Conservation (phyloP, 2,888 invertebrate genomes). For the Ophraella communa region DNA sequence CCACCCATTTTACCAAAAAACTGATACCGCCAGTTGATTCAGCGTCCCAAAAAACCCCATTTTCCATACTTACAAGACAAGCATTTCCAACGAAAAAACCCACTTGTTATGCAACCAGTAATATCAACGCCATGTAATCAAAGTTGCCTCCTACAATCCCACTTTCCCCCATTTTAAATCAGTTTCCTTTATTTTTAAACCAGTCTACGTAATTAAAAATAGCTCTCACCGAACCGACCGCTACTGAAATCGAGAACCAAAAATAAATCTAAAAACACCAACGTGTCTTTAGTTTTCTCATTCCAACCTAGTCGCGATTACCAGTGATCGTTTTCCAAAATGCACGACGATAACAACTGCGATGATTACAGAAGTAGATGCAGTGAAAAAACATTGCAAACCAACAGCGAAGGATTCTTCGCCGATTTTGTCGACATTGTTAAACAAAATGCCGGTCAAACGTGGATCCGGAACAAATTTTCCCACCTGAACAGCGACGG, state of each 20-base stretch:
- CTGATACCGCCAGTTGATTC: too few relatives aligned
- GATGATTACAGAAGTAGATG: constrained; percentile 68
- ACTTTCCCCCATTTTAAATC: not conserved
- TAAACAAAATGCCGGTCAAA: constrained; percentile 61
- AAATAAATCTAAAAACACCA: not conserved
- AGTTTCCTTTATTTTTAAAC: not conserved
- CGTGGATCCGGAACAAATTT: constrained; percentile 69
- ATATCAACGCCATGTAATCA: too few relatives aligned
- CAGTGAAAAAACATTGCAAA: constrained; percentile 77
- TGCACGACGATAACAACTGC: constrained; percentile 22
- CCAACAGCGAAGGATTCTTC: constrained; percentile 79
- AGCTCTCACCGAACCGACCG: not conserved
- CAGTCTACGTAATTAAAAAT: not conserved
- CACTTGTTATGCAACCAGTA: too few relatives aligned
- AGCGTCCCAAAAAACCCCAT: too few relatives aligned
- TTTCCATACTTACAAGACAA: too few relatives aligned
- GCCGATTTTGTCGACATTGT: constrained; percentile 70
- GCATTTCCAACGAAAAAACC: too few relatives aligned
- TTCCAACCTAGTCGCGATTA: too few relatives aligned
- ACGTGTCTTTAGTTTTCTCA: too few relatives aligned
- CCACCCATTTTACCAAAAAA: too few relatives aligned
- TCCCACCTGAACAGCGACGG: constrained; percentile 66
- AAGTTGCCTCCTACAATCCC: not conserved
- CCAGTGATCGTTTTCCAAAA: too few relatives aligned
- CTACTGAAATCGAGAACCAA: not conserved